phyloP scores from a whole-genome alignment of 2,888 invertebrate species.

The Monochamus alternatus region DNA sequence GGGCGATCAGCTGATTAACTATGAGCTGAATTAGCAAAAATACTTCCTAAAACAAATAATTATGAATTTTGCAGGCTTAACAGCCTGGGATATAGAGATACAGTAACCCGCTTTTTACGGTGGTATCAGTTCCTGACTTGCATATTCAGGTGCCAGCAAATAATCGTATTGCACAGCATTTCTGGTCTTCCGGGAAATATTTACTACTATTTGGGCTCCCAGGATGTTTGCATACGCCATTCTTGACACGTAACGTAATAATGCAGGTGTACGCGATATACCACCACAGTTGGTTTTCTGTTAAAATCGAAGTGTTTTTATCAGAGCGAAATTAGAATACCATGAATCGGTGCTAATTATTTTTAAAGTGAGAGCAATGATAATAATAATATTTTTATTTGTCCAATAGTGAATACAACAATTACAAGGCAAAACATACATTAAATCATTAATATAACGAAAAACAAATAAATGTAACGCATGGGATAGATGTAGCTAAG shows the following conservation, averaged over 20 bases:
- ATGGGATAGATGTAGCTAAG: too few species aligned
- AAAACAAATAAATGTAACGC: too few species aligned
- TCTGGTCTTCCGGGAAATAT: conserved; percentile 30
- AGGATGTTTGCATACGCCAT: conserved; percentile 45
- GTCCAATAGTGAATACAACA: too few species aligned
- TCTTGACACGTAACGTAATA: conserved; percentile 42
- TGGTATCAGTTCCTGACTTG: conserved; percentile 7
- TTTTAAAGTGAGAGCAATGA: too few species aligned
- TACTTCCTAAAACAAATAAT: too few species aligned
- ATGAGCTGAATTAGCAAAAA: too few species aligned
- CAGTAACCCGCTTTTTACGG: conserved; percentile 14
- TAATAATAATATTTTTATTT: too few species aligned
- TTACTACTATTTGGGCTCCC: conserved; percentile 40
- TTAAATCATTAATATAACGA: too few species aligned
- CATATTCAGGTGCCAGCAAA: conserved; percentile 25
- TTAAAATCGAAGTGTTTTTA: conserved; percentile 11
- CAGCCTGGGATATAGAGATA: not conserved
- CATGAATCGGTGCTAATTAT: not conserved
- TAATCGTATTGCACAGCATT: conserved; percentile 35
- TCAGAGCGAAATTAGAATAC: not conserved
- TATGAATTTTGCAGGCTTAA: not conserved
- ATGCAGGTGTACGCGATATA: conserved; percentile 18
- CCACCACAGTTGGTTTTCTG: conserved; percentile 15
- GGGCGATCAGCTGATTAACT: too few species aligned
- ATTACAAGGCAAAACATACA: too few species aligned